Base-by-base conservation (phyloP, 1,140 invertebrate genomes). In the Panagrolaimus sp. region DNA sequence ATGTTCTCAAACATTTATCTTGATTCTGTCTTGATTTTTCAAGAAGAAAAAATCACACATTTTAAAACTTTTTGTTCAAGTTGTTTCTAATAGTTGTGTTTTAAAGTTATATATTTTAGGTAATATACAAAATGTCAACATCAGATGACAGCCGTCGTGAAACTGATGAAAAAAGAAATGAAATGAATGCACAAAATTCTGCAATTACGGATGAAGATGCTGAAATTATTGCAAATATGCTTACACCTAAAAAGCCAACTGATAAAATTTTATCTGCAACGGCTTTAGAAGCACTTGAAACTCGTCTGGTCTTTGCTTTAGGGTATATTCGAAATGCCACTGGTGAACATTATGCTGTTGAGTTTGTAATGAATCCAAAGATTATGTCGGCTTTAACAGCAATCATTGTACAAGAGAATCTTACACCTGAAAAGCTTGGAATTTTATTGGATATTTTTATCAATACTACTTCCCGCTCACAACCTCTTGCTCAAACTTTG, bases 341-440 rank as follows among this genome's bases (percentile, higher is more conserved):
- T 28, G 52, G 52, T 58, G 52, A 58, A 21, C 52, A 21, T 21
- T 58, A 58, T 28, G 52, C 52, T 6, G 52, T 58, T 12, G 52
- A 58, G 3, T 58, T 58, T 21, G 52, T 58, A 12, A 58, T 21
- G 52, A 12, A 58, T 58, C 52, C 52, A 28, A 58, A 58, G 17
- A 58, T 58, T 58, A 21, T 58, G 52, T 0, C 15, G 1, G 52
- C 52, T 24, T 58, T 58, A 28, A 58, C 52, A 28, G 17, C 21
- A 58, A 58, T 58, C 17, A 12, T 28, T 28, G 14, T 12, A 21
- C 28, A 21, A 12, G n/a, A 12, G 10, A 58, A 21, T 28, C 21
- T 58, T 12, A 21, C 52, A 21, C 8, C 52, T n/a, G 52, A 58
- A 17, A 58, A 58, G 8, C 17, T 58, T 21, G 14, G 28, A 28